Evolutionary conservation across 2,888 invertebrate species (phyloP), one percentile per base, ranked within the genome.

Genomic region (Prosapia bicincta): DNA sequence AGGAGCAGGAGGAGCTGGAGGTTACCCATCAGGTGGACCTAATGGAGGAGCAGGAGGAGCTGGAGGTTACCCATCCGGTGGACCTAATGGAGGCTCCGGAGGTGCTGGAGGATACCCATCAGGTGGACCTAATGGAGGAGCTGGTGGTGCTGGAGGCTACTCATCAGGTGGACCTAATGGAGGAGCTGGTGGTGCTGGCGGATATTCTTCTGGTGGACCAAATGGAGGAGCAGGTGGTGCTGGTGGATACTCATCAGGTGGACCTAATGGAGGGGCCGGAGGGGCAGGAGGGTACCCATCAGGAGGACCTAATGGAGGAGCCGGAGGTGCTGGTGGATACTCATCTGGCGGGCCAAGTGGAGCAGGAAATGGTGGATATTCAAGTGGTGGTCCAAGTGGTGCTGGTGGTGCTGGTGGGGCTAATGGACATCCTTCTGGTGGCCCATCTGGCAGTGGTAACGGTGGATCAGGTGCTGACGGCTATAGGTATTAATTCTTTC

Each of bases 41-140:
- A 66, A 26, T 7, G 70, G 43, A n/a, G 71, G 65, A 3, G 71
- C 24, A 6, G 66, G 65, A 0, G 26, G 26, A 6, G 65, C 7
- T 23, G 15, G 5, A 2, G 74, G 74, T 28, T 75, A 77, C 67
- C 66, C 77, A 71, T 76, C 76, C 23, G 77, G 74, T 32, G 74
- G 77, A 54, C 77, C 77, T n/a, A 74, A 67, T 2, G 74, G 74
- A 10, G 72, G 66, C 1, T 20, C 20, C 10, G 74, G 74, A 26
- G 70, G 72, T 9, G 32, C 20, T 5, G 72, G 75, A 30, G 78
- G 78, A 32, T 76, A 74, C 26, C 32, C 70, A 30, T 43, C 75
- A 23, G 70, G 71, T 26, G 76, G 76, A n/a, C 69, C 71, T 24
- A 30, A 72, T 24, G 72, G 68, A 32, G 75, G 75, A 69, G 69